phyloP scores from a whole-genome alignment of 2,113 vertebrate species.

The Heptranchias perlo region DNA sequence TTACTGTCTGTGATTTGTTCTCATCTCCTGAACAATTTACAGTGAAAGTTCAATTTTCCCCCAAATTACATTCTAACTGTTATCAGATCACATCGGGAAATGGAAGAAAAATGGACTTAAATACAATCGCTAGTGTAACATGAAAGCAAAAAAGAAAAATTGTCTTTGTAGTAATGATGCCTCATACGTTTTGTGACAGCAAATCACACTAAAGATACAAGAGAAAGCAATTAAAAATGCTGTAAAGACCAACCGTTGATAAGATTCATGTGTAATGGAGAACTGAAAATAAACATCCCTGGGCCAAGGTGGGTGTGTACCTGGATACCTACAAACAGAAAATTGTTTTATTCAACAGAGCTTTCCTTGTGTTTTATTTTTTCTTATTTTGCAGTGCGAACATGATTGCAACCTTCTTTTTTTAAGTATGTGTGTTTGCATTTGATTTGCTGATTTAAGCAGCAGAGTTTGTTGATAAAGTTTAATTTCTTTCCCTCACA shows the following conservation, averaged over 20 bases:
- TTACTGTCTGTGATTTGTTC: background rate
- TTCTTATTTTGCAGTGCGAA: background rate
- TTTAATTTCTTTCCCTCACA: background rate
- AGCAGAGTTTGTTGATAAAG: background rate
- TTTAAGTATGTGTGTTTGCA: background rate
- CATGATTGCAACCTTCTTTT: background rate
- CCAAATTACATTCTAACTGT: conserved; percentile 24
- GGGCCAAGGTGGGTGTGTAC: background rate
- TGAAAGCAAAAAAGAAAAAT: background rate
- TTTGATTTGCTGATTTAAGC: background rate
- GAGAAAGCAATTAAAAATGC: background rate
- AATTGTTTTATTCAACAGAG: background rate
- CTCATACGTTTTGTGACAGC: background rate
- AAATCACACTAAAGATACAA: background rate
- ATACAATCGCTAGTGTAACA: background rate
- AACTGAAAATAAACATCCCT: background rate
- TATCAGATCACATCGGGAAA: conserved; percentile 20
- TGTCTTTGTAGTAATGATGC: background rate
- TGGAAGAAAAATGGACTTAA: background rate
- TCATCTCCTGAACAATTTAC: background rate
- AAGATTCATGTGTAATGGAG: background rate
- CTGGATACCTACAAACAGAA: background rate
- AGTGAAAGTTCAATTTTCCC: conserved; percentile 3
- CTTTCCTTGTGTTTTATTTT: background rate
- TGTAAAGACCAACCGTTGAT: background rate